Percentiles rank a stretch among this genome's conserved stretches.
Conservation (phyloP, 2,888 invertebrate genomes). For the Idaea biselata region DNA sequence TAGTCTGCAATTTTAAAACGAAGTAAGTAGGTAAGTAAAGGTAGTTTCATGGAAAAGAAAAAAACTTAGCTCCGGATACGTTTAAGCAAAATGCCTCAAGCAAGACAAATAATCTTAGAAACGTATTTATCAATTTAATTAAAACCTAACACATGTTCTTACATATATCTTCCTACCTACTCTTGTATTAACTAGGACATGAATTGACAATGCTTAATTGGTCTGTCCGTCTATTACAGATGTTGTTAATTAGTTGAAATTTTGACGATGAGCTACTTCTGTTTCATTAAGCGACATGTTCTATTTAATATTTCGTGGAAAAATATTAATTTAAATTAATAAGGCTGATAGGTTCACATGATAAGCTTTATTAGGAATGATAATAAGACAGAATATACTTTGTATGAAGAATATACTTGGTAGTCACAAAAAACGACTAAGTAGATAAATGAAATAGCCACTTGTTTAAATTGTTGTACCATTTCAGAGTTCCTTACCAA, state of each 20-base stretch:
- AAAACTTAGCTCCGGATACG: too few species aligned
- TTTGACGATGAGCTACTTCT: not conserved
- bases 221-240: not conserved
- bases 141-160: not conserved
- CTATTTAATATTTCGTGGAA: not conserved
- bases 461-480: too few species aligned
- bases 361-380: not conserved
- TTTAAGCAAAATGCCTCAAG: too few species aligned
- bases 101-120: not conserved
- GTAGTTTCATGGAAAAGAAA: too few species aligned
- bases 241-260: slow-evolving; percentile 1
- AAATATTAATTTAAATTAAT: not conserved
- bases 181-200: not conserved
- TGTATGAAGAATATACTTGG: too few species aligned
- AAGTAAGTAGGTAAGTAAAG: too few species aligned
- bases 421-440: too few species aligned
- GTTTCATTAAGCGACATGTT: not conserved
- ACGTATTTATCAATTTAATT: not conserved
- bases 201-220: not conserved
- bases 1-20: too few species aligned
- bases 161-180: not conserved
- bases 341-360: not conserved
- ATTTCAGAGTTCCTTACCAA: too few species aligned
- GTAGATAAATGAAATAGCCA: too few species aligned
- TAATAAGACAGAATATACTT: not conserved